A percentile compares a stretch with the other conserved stretches of the same genome.
Evolutionary conservation across 2,797 vertebrate genomes (phyloP).

Genomic region (Philypnodon macrostomus): DNA sequence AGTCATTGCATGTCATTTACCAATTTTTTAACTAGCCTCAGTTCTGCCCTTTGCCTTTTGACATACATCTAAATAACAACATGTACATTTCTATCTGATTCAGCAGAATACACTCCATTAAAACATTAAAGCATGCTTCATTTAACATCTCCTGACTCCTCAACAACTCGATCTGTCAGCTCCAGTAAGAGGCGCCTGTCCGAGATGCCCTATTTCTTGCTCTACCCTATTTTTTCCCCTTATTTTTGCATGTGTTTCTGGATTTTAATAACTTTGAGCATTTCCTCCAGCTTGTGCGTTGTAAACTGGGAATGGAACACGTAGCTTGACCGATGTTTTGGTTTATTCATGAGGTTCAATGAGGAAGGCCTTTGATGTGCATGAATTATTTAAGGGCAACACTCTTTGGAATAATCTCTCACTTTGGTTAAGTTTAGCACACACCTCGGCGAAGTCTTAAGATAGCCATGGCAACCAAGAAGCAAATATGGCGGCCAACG

Average conservation of each 20-base stretch:
- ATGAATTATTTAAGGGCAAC: constrained; percentile 70
- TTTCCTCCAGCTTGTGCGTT: constrained; percentile 39
- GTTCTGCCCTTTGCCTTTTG: background rate
- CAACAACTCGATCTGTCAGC: constrained; percentile 28
- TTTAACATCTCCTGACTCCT: constrained; percentile 31
- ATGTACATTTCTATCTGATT: background rate
- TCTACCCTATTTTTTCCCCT: constrained; percentile 1
- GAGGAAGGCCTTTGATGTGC: constrained; percentile 67
- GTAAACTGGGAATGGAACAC: constrained; percentile 49
- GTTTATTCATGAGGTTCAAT: constrained; percentile 75
- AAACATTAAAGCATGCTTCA: constrained; percentile 24
- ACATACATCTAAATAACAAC: background rate
- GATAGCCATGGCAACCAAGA: constrained; percentile 10
- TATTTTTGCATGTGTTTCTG: constrained; percentile 18
- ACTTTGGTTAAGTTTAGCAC: constrained; percentile 47
- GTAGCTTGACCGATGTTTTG: constrained; percentile 57
- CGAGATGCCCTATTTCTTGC: constrained; percentile 32
- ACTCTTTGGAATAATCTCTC: constrained; percentile 50
- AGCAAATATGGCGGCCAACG: constrained; percentile 3
- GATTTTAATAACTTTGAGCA: constrained; percentile 47
- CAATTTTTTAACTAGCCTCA: background rate
- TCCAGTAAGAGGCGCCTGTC: constrained; percentile 20
- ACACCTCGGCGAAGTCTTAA: constrained; percentile 8
- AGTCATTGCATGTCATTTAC: background rate
- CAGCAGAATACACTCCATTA: constrained; percentile 5